Percentiles rank a stretch among this genome's conserved stretches.
Conservation (phyloP, 1,140 invertebrate species). For the Eumaeus atala region DNA sequence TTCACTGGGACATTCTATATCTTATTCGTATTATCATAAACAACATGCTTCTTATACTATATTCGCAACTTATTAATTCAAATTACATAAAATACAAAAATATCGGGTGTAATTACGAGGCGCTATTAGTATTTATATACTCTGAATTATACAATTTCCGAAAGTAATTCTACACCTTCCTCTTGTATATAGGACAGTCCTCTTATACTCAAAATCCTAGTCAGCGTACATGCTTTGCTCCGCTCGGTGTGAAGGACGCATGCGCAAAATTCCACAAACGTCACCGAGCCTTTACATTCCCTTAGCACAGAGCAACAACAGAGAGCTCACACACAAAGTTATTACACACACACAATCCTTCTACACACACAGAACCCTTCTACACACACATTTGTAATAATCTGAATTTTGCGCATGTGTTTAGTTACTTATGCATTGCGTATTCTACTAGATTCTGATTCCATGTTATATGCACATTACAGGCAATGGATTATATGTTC, state of each 20-base stretch:
- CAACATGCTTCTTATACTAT: no score
- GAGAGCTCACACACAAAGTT: conserved; percentile 5
- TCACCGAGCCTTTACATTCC: conserved; percentile 11
- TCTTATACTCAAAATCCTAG: conserved; percentile 5
- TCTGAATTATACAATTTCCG: no score
- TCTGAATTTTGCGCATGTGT: not conserved
- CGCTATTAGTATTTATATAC: no score
- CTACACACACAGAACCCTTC: conserved; percentile 12
- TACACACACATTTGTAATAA: not conserved
- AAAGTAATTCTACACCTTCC: no score
- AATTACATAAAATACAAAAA: no score
- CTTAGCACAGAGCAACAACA: conserved; percentile 3
- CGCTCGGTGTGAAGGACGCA: conserved; percentile 5
- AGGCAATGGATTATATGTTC: not conserved
- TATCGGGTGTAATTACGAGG: no score
- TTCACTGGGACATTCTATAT: no score
- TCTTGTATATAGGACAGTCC: not conserved
- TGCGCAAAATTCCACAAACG: conserved; percentile 15
- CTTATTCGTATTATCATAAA: no score
- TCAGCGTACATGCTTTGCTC: conserved; percentile 15
- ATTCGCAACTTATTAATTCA: no score
- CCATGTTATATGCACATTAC: not conserved
- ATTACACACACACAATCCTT: conserved; percentile 1
- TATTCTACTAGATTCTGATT: not conserved
- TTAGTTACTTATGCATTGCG: not conserved